A percentile compares a stretch with the other conserved stretches of the same genome.
phyloP scores from a whole-genome alignment of 2,797 vertebrate genomes.

The Pangasius larnaudii region DNA sequence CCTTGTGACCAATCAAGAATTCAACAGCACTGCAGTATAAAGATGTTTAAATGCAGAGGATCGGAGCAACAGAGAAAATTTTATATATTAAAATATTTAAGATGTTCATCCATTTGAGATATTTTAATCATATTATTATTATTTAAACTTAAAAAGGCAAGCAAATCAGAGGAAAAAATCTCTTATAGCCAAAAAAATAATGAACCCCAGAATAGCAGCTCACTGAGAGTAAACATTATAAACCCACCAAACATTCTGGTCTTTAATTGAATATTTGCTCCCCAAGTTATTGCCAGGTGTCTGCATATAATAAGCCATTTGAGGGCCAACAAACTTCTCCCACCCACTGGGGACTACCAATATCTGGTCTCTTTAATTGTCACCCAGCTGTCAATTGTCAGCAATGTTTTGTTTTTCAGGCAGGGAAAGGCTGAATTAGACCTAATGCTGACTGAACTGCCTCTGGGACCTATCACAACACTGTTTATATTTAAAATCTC shows the following conservation, averaged over 20 bases:
- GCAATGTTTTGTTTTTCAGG: conserved; percentile 51
- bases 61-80: neutral
- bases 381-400: conserved; percentile 62
- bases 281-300: conserved; percentile 58
- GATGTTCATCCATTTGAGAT: neutral
- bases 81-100: neutral
- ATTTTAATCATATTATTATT: neutral
- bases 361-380: conserved; percentile 62
- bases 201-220: conserved; percentile 32
- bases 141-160: conserved; percentile 4
- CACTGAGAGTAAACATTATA: conserved; percentile 47
- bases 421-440: conserved; percentile 53
- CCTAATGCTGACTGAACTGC: conserved; percentile 51
- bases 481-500: conserved; percentile 40
- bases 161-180: neutral
- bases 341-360: conserved; percentile 48
- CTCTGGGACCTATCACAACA: conserved; percentile 51
- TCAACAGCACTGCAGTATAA: neutral
- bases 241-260: conserved; percentile 48
- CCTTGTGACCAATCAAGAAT: neutral
- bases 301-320: conserved; percentile 57
- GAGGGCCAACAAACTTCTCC: conserved; percentile 59
- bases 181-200: conserved; percentile 8
- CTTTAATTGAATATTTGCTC: conserved; percentile 59
- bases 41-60: neutral